A percentile compares a stretch with the other conserved stretches of the same genome.
Conservation (phyloP, 2,113 vertebrate genomes). For the Argyrosomus japonicus region DNA sequence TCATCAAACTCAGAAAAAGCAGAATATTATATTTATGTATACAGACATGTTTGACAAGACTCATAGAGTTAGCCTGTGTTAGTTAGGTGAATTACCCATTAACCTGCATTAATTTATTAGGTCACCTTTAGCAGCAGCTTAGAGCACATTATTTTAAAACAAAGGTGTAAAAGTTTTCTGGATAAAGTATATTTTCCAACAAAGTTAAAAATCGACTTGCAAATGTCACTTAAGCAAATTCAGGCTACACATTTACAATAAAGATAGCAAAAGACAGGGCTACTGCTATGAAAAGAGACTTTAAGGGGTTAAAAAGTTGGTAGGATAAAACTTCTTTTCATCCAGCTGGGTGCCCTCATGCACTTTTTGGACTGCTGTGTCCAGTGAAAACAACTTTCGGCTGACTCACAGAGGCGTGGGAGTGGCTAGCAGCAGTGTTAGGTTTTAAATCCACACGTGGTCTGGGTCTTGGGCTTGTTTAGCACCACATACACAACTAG, state of each 20-base stretch:
- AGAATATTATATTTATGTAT: background rate
- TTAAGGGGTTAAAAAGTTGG: background rate
- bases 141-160: background rate
- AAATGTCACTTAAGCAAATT: background rate
- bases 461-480: constrained; percentile 59
- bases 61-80: background rate
- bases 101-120: background rate
- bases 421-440: constrained; percentile 53
- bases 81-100: background rate
- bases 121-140: background rate
- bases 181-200: background rate
- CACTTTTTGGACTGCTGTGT: background rate
- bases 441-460: constrained; percentile 85
- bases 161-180: background rate
- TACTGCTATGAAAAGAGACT: background rate
- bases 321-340: background rate
- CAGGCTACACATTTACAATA: background rate
- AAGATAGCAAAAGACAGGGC: background rate
- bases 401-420: constrained; percentile 51
- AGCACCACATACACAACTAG: constrained; percentile 38
- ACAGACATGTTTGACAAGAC: background rate
- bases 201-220: background rate
- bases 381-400: constrained; percentile 5
- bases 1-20: background rate
- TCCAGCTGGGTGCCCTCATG: too few relatives aligned